phyloP scores from a whole-genome alignment of 2,888 invertebrate genomes.

The Chaitophorus viminalis region DNA sequence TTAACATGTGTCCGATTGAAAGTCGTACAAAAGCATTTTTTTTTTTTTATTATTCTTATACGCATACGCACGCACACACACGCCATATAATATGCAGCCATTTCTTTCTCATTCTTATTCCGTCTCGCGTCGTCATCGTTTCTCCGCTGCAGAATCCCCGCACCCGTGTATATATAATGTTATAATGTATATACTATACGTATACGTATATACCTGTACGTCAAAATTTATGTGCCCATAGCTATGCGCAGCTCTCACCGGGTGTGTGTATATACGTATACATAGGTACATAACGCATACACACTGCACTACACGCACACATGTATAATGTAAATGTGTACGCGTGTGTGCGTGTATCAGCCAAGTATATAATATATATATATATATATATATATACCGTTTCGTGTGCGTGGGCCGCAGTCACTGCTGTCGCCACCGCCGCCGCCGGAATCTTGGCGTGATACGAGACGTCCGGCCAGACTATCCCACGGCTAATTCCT shows the following conservation, averaged over 20 bases:
- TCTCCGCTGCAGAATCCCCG: neutral
- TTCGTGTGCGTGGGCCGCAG: constrained; percentile 46
- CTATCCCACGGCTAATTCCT: constrained; percentile 59
- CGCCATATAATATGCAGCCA: no score
- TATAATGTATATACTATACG: no score
- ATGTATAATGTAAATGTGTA: neutral
- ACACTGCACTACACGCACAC: neutral
- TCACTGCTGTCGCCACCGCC: neutral
- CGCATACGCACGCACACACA: no score
- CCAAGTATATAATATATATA: no score
- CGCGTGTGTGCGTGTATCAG: no score
- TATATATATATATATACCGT: no score
- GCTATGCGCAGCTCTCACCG: no score
- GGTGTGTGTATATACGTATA: neutral
- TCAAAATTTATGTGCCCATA: constrained; percentile 48
- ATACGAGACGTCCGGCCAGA: constrained; percentile 24
- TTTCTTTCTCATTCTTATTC: neutral
- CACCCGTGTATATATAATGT: no score
- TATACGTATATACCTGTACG: no score
- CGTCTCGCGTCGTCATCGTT: neutral
- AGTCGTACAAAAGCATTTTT: constrained; percentile 21
- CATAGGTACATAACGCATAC: neutral
- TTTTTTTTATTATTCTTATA: neutral
- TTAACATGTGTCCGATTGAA: constrained; percentile 53
- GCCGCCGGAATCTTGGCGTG: constrained; percentile 18